Base-by-base conservation (phyloP, 2,797 vertebrate species). In the Tinamus major region DNA sequence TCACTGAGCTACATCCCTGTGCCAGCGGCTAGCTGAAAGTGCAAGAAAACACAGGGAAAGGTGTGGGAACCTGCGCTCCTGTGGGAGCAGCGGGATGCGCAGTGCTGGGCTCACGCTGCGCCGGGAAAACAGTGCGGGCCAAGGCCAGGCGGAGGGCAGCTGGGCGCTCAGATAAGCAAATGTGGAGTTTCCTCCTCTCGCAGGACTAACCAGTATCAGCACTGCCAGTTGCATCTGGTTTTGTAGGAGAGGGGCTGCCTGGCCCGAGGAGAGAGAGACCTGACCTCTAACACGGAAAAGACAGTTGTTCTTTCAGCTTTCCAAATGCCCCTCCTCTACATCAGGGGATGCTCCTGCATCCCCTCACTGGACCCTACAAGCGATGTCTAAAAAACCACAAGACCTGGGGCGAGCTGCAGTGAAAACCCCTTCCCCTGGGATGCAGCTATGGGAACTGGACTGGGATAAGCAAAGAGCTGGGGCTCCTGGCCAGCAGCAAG, bases 1-100 rank as follows among this genome's bases (percentile, higher is more conserved):
- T 26, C 33, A 1, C 0, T 20, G 0, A 0, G 44, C 13, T 0
- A 0, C 0, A 1, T 1, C 27, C 75, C 0, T 0, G 65, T 2
- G 2, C 1, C 37, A 21, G 26, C 3, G 2, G 6, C 24, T 13
- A 4, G 35, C 35, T 29, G 26, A 31, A 53, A 53, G 19, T 53
- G 12, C 48, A 37, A 70, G 68, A 35, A 39, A 31, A 26, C 18
- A 46, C 44, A 46, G 44, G 19, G 44, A 9, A 20, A 23, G 20
- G 46, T 48, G 46, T 11, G 46, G 46, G 46, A 21, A 20, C 15
- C 18, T 48, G 26, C 12, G 13, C 46, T 29, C 17, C 19, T 24
- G 29, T 15, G 26, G 13, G 5, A 26, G 18, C 33, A 4, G 12
- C 18, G 4, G 68, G 68, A 27, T 53, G 19, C 27, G 27, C 13